Conservation (phyloP, 2,113 vertebrate genomes). For the Ptilonorhynchus violaceus region DNA sequence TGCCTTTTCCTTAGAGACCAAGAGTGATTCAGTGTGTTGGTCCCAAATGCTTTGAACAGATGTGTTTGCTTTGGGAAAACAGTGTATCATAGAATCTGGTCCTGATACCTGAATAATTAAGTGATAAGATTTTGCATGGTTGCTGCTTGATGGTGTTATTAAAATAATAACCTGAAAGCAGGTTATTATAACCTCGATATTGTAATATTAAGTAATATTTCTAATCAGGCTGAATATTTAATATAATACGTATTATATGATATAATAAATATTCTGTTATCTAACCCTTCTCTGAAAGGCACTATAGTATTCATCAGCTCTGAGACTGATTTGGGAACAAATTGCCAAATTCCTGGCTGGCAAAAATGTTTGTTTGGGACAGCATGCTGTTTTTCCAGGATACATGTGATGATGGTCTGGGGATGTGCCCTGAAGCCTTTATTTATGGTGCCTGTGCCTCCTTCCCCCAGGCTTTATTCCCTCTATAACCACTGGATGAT, state of each 20-base stretch:
- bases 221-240: not conserved
- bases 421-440: not conserved
- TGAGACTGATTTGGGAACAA: not conserved
- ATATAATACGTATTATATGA: not conserved
- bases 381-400: not conserved
- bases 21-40: too few relatives aligned
- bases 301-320: not conserved
- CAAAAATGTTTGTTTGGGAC: not conserved
- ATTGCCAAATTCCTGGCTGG: not conserved
- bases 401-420: not conserved
- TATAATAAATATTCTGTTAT: not conserved
- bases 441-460: not conserved
- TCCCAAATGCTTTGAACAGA: not conserved
- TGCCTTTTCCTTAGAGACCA: not conserved
- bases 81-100: not conserved
- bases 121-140: not conserved
- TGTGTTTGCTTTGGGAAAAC: not conserved
- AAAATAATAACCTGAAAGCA: not conserved
- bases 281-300: not conserved
- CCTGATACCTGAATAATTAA: not conserved
- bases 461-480: conserved; percentile 79
- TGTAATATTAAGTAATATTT: not conserved
- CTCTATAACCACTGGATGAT: conserved; percentile 88
- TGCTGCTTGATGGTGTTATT: not conserved
- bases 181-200: not conserved